phyloP scores from a whole-genome alignment of 2,888 invertebrate genomes.

The Platycnemis pennipes region DNA sequence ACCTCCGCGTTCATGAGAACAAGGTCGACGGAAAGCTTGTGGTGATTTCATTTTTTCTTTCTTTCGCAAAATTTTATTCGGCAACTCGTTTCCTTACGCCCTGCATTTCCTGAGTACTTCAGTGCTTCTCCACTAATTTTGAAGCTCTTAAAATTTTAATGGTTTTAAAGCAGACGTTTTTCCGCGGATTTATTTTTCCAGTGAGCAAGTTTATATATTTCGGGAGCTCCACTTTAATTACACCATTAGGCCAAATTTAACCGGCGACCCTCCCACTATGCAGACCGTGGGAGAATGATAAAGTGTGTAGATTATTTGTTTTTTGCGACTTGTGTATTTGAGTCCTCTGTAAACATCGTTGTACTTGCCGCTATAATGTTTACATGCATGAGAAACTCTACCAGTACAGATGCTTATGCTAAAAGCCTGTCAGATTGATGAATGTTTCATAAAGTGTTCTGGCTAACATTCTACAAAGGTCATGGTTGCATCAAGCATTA shows the following conservation, averaged over 20 bases:
- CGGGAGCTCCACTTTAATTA: not conserved
- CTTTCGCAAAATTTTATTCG: not conserved
- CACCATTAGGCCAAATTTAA: not conserved
- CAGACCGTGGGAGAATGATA: not conserved
- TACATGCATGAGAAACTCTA: too few species aligned
- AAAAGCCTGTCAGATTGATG: too few species aligned
- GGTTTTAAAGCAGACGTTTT: not conserved
- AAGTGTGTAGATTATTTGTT: not conserved
- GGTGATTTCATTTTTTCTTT: not conserved
- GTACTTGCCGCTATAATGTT: too few species aligned
- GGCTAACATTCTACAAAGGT: too few species aligned
- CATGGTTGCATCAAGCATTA: too few species aligned
- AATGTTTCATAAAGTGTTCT: too few species aligned
- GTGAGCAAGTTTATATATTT: not conserved
- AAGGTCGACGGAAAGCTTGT: not conserved
- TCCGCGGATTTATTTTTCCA: not conserved
- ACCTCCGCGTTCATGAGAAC: not conserved
- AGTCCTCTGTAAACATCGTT: too few species aligned
- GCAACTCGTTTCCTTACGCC: not conserved
- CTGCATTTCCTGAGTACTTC: not conserved
- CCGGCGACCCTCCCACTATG: not conserved
- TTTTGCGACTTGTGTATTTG: too few species aligned
- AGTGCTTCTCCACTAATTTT: not conserved
- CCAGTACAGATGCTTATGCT: too few species aligned
- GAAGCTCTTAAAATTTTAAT: not conserved